Percentiles rank a stretch among this genome's conserved stretches.
These are phyloP conservation scores for Cotesia vestalis DNA, from an alignment of 1,140 invertebrate genomes.

Conservation along the genomic window DNA sequence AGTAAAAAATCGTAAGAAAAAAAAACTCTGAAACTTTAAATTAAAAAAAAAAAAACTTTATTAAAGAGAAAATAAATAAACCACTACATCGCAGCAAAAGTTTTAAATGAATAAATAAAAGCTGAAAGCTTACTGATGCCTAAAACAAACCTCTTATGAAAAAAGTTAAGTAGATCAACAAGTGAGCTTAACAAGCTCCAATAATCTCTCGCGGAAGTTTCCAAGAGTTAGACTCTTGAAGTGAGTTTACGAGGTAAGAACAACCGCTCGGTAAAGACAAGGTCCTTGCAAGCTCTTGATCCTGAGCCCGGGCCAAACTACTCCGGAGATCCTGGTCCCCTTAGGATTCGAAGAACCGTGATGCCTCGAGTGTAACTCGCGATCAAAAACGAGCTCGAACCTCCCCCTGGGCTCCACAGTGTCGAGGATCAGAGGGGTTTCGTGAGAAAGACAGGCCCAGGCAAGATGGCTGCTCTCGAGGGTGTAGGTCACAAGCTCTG, in stretches of 20 bases:
- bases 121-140: too few species aligned
- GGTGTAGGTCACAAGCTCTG: slow-evolving; percentile 72
- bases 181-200: too few species aligned
- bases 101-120: too few species aligned
- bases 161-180: too few species aligned
- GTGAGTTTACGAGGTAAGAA: slow-evolving; percentile 67
- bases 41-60: too few species aligned
- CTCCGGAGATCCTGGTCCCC: slow-evolving; percentile 70
- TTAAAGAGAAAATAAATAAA: too few species aligned
- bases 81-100: too few species aligned
- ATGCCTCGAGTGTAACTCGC: slow-evolving; percentile 72
- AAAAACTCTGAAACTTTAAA: too few species aligned
- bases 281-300: slow-evolving; percentile 70
- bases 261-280: slow-evolving; percentile 78
- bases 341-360: slow-evolving; percentile 70
- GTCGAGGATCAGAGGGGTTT: slow-evolving; percentile 52
- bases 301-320: slow-evolving; percentile 74
- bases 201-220: neutral
- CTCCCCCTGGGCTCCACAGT: slow-evolving; percentile 43
- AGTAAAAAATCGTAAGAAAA: too few species aligned
- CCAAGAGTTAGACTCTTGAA: neutral
- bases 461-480: slow-evolving; percentile 72
- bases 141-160: too few species aligned
- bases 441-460: slow-evolving; percentile 72
- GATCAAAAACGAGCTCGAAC: slow-evolving; percentile 37